Conservation (phyloP, 2,113 vertebrate species). For the Hemiscyllium ocellatum region DNA sequence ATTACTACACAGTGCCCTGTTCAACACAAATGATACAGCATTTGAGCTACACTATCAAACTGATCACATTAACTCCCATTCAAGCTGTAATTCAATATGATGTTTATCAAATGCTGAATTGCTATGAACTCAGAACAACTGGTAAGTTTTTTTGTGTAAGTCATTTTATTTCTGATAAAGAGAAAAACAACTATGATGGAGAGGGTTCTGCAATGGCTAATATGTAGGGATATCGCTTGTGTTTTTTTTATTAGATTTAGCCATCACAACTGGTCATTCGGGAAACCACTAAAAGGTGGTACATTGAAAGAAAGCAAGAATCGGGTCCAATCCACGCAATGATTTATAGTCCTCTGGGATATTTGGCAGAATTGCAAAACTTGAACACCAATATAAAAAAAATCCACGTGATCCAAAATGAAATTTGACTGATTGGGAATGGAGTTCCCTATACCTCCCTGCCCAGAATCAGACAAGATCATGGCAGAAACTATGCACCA, state of each 20-base stretch:
- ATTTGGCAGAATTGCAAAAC: neutral
- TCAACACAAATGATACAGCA: constrained; percentile 50
- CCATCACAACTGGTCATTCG: neutral
- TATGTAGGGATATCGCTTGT: neutral
- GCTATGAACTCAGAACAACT: neutral
- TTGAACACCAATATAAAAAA: neutral
- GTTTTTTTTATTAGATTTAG: neutral
- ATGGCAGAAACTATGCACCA: neutral
- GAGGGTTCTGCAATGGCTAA: neutral
- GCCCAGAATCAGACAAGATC: neutral
- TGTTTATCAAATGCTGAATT: constrained; percentile 78
- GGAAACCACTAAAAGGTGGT: neutral
- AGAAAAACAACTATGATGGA: neutral
- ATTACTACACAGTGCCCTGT: constrained; percentile 52
- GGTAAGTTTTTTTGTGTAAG: neutral
- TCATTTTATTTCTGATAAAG: neutral
- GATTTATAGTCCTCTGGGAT: neutral
- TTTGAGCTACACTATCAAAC: constrained; percentile 59
- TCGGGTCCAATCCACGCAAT: neutral
- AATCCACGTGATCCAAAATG: neutral
- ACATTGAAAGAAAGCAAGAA: neutral
- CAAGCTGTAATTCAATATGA: constrained; percentile 74
- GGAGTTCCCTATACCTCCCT: neutral
- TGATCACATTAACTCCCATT: constrained; percentile 70
- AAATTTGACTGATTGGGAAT: neutral